Base-by-base conservation (phyloP, 1,140 invertebrate genomes). In the Caenorhabditis latens region DNA sequence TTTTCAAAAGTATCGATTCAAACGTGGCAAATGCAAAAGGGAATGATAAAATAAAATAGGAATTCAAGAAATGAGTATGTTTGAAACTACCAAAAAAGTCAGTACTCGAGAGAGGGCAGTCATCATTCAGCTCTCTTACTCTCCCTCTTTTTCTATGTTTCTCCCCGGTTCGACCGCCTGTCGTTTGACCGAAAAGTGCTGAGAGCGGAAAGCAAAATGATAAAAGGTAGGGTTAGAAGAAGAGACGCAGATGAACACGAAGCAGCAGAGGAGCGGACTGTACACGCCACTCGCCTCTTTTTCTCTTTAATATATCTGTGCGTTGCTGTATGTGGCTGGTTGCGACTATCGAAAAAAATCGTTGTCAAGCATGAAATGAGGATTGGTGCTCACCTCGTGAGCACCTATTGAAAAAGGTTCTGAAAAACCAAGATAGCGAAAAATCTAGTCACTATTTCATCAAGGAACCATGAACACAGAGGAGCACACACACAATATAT, bases 121-220 rank as follows among this genome's bases (percentile, higher is more conserved):
- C 65, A 71, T 71, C 65, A 71, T 71, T 32, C 32, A n/a, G 24
- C 14, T 53, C 50, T 53, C 50, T 53, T 24, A 8, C n/a, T 63
- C 58, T 32, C 55, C 19, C 14, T 16, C 24, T 63, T 14, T 63
- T 21, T 63, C 58, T 24, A 11, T n/a, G 9, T 63, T 32, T 63
- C 21, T 71, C 65, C 42, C 65, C 32, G 21, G 43, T 71, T 71
- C 65, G 65, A 71, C 65, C 65, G 65, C 40, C 65, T 71, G 65
- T 71, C 65, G 65, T 71, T 71, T 71, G 40, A 71, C 65, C 65
- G 65, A 71, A 71, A 71, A 71, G 65, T 71, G 65, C 43, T 71
- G 65, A 46, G 65, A 71, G 65, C 65, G 65, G 65, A 71, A 71
- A 71, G 65, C 42, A 46, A 43, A 71, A 8, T 71, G 65, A 71